phyloP scores from a whole-genome alignment of 2,113 vertebrate genomes.

The Lagenorhynchus albirostris region DNA sequence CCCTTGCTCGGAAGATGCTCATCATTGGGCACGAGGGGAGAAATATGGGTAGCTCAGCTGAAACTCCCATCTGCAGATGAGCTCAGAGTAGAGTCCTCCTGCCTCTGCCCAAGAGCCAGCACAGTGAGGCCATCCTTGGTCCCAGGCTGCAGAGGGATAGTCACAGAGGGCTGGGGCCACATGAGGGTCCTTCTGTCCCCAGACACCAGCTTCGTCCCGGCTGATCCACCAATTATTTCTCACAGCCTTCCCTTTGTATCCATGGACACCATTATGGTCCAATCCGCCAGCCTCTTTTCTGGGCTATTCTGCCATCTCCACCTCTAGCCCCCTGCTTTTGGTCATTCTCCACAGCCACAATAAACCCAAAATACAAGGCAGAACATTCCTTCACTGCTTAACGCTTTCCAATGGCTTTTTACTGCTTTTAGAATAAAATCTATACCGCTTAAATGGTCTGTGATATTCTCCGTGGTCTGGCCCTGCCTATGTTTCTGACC shows the following conservation, averaged over 20 bases:
- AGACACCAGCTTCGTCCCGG: not conserved
- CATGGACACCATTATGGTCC: not conserved
- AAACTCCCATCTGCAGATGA: not conserved
- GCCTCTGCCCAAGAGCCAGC: not conserved
- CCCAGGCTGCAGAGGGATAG: not conserved
- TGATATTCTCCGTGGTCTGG: not conserved
- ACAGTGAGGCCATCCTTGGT: rapidly evolving
- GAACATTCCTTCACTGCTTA: rapidly evolving
- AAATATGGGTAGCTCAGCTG: too few relatives aligned
- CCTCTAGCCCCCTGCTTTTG: not conserved
- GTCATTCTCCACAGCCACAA: too few relatives aligned
- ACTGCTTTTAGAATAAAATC: not conserved
- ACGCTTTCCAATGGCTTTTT: not conserved
- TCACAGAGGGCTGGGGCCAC: not conserved
- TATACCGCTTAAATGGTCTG: not conserved
- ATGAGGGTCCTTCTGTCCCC: not conserved
- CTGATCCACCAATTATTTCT: not conserved
- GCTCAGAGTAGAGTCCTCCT: not conserved
- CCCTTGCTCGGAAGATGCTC: not conserved
- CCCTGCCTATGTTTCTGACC: not conserved
- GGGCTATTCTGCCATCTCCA: not conserved
- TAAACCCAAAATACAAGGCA: not conserved
- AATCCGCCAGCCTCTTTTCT: not conserved
- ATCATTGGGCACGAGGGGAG: rapidly evolving
- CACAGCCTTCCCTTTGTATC: not conserved